Conservation (phyloP, 35 echinoderm and acorn worm species). For the Lytechinus variegatus region DNA sequence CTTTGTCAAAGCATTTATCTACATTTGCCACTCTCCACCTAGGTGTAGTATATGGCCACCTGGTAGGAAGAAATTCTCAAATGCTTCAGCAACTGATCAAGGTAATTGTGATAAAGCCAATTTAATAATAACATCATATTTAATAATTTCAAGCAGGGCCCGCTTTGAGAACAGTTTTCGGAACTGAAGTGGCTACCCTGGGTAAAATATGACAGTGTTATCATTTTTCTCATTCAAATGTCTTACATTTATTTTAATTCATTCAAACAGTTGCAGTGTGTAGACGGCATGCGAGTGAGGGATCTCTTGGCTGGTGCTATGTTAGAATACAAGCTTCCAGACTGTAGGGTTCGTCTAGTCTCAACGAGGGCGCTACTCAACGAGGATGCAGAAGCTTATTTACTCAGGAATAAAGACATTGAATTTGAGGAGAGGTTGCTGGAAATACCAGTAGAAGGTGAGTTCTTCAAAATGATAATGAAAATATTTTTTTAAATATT, state of each 20-base stretch:
- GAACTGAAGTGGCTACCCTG: no score
- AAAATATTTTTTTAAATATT: no score
- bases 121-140: no score
- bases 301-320: slow-evolving; percentile 66
- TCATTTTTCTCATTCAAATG: not conserved
- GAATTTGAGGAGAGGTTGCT: slow-evolving; percentile 69
- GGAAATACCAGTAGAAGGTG: slow-evolving; percentile 43
- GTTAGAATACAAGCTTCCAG: slow-evolving; percentile 73
- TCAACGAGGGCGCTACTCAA: slow-evolving; percentile 65
- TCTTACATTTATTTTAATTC: not conserved
- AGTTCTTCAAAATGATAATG: not conserved
- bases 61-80: no score
- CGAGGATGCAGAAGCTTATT: slow-evolving; percentile 77
- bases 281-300: slow-evolving; percentile 71
- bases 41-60: no score
- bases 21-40: no score
- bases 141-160: no score
- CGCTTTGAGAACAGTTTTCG: no score
- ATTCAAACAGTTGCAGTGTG: slow-evolving; percentile 57
- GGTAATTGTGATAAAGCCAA: no score
- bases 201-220: not conserved
- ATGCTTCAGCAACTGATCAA: no score
- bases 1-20: no score
- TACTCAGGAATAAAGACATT: slow-evolving; percentile 63
- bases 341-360: slow-evolving; percentile 63